A percentile compares a stretch with the other conserved stretches of the same genome.
Conservation (phyloP, 2,888 invertebrate genomes). For the Eupsilia transversa region DNA sequence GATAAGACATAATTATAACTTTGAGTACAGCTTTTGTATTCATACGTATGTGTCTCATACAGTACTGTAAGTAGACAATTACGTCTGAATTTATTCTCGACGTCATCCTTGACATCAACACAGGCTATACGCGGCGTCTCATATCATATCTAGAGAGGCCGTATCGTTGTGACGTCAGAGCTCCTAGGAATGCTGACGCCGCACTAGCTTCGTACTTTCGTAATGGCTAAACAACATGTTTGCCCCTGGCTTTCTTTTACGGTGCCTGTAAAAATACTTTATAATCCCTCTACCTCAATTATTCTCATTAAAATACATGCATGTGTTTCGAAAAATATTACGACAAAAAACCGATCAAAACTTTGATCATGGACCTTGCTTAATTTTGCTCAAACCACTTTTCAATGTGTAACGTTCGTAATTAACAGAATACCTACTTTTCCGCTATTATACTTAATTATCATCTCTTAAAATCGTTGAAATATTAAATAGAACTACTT, state of each 20-base stretch:
- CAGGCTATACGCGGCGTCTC: slow-evolving; percentile 3
- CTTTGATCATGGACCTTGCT: slow-evolving; percentile 23
- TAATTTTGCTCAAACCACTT: slow-evolving; percentile 25
- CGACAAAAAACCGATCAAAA: slow-evolving; percentile 19
- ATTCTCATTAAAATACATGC: slow-evolving; percentile 23
- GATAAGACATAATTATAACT: too few relatives aligned
- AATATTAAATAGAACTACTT: slow-evolving; percentile 55
- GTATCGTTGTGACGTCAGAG: slow-evolving; percentile 56
- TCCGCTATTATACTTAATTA: slow-evolving; percentile 35
- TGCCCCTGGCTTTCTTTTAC: slow-evolving; percentile 70
- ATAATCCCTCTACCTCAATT: slow-evolving; percentile 12
- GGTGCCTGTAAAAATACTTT: slow-evolving; percentile 58
- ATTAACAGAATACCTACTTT: slow-evolving; percentile 45
- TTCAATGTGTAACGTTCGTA: slow-evolving; percentile 31
- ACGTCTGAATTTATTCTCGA: slow-evolving; percentile 14
- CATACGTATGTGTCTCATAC: neutral
- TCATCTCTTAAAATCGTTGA: slow-evolving; percentile 38
- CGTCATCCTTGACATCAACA: slow-evolving; percentile 19
- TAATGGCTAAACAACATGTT: slow-evolving; percentile 80
- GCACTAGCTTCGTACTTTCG: slow-evolving; percentile 74
- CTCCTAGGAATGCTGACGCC: slow-evolving; percentile 77
- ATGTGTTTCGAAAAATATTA: slow-evolving; percentile 4
- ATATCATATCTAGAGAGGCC: slow-evolving; percentile 61
- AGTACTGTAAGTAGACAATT: neutral
- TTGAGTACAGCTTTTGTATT: neutral